A percentile compares a stretch with the other conserved stretches of the same genome.
phyloP scores from a whole-genome alignment of 2,797 vertebrate genomes.

The Muscicapa comitata region DNA sequence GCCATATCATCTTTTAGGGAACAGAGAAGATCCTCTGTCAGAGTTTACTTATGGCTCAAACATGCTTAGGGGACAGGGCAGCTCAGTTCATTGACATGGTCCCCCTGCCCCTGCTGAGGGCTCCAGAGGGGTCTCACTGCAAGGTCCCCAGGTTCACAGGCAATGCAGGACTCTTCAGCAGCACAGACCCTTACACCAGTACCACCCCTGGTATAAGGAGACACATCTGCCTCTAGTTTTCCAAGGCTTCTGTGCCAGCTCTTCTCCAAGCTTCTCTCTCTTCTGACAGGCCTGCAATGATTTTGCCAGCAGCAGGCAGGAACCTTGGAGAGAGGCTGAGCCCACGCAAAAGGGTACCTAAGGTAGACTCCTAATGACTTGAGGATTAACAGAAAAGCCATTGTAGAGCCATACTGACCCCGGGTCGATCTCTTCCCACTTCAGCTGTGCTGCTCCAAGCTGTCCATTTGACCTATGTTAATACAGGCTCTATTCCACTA shows the following conservation, averaged over 20 bases:
- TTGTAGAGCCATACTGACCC: background rate
- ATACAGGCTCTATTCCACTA: background rate
- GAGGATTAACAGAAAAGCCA: constrained; percentile 6
- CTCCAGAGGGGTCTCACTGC: background rate
- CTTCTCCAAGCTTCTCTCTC: background rate
- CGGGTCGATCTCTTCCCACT: background rate
- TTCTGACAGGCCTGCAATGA: background rate
- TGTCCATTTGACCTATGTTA: background rate
- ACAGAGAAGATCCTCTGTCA: background rate
- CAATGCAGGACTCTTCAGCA: background rate
- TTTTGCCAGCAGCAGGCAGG: background rate
- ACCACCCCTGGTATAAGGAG: background rate
- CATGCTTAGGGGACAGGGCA: background rate
- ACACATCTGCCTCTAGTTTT: background rate
- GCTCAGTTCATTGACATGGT: background rate
- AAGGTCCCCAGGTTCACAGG: background rate
- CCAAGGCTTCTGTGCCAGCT: background rate
- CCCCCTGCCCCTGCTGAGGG: background rate
- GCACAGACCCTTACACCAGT: background rate
- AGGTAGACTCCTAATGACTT: background rate
- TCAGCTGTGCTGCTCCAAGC: background rate
- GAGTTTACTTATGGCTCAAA: background rate
- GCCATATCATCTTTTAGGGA: background rate
- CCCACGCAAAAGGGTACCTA: background rate
- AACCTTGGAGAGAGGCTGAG: background rate